Evolutionary conservation across 2,113 vertebrate species (phyloP).

Genomic region (Tyto alba): DNA sequence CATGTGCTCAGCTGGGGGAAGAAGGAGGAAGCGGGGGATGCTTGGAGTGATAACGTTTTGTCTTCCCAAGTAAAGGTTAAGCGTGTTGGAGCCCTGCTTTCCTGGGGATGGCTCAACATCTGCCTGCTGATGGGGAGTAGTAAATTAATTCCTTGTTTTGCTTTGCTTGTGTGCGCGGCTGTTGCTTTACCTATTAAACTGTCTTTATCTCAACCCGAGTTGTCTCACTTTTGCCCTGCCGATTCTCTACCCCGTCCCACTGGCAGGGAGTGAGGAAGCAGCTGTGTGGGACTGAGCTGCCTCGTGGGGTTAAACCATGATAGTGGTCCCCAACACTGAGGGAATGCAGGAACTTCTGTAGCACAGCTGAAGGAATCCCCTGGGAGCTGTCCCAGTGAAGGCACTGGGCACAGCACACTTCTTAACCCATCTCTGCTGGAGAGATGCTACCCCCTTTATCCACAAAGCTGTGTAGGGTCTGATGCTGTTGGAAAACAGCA

Average conservation of each 20-base stretch:
- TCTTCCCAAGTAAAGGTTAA: not conserved
- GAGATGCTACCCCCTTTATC: not conserved
- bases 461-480: not conserved
- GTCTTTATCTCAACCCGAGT: not conserved
- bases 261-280: not conserved
- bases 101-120: not conserved
- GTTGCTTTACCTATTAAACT: not conserved
- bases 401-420: not conserved
- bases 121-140: not conserved
- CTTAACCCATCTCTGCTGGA: not conserved
- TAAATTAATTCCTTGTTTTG: not conserved
- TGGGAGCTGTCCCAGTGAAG: not conserved
- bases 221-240: not conserved
- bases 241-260: not conserved
- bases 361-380: not conserved
- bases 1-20: not conserved
- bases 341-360: not conserved
- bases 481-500: not conserved
- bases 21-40: not conserved
- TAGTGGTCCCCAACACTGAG: not conserved
- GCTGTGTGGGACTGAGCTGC: not conserved
- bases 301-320: not conserved
- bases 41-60: not conserved
- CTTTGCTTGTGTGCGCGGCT: fast-evolving
- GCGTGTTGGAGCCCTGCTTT: not conserved